Conservation (phyloP, 35 echinoderm and acorn worm species). For the Ophiothrix spiculata region DNA sequence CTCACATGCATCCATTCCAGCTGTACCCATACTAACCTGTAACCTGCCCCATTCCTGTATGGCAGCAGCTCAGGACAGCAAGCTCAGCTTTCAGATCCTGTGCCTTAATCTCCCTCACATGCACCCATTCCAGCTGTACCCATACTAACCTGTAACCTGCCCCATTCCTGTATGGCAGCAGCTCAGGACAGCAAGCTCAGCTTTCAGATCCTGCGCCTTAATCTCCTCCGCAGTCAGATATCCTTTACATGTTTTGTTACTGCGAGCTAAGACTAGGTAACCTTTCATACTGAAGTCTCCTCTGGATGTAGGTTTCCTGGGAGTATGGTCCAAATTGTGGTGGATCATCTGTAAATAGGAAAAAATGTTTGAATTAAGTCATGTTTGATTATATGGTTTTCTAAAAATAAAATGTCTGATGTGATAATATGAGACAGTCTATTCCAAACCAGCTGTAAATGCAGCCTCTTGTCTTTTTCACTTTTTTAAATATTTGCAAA, state of each 20-base stretch:
- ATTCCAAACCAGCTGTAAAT: no score
- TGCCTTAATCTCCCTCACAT: no score
- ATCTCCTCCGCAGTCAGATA: constrained; percentile 7
- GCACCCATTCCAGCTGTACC: not conserved
- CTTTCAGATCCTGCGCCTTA: constrained; percentile 18
- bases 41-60: not conserved
- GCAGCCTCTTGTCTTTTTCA: no score
- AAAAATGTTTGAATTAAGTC: not conserved
- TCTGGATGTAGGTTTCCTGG: not conserved
- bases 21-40: not conserved
- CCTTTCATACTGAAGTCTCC: constrained; percentile 33
- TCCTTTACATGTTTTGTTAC: not conserved
- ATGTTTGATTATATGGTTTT: not conserved
- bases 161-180: constrained; percentile 23
- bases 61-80: not conserved
- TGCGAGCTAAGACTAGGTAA: constrained; percentile 15
- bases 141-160: constrained; percentile 31
- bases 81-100: no score
- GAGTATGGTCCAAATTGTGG: not conserved
- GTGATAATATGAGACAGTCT: no score
- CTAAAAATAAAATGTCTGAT: not conserved
- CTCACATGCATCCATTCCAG: no score
- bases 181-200: constrained; percentile 11
- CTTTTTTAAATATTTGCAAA: no score
- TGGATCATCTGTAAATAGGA: constrained; percentile 22